These are phyloP conservation scores for Tolypeutes matacus DNA, from an alignment of 2,797 vertebrate species.

Conservation along the genomic window DNA sequence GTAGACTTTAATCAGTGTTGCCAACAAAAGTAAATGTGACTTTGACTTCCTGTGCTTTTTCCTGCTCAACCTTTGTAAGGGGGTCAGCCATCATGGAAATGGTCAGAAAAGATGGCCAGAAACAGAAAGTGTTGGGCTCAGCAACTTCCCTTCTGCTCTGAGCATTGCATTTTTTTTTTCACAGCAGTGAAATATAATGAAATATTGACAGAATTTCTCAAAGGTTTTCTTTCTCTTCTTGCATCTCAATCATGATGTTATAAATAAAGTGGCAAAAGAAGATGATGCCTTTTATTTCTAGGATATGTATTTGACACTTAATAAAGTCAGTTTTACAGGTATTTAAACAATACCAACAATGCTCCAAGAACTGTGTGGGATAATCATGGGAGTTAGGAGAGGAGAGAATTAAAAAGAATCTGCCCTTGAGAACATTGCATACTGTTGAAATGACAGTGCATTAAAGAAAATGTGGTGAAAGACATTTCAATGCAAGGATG, in stretches of 20 bases:
- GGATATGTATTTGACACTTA: not conserved
- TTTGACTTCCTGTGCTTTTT: conserved; percentile 56
- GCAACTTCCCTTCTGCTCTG: not conserved
- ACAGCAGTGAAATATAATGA: not conserved
- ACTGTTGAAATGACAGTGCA: not conserved
- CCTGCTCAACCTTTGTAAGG: not conserved
- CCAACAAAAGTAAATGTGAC: conserved; percentile 36
- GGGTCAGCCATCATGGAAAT: conserved; percentile 3
- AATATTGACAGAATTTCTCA: conserved; percentile 18
- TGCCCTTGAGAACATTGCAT: not conserved
- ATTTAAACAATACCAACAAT: not conserved
- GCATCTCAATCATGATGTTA: not conserved
- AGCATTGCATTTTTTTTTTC: not conserved
- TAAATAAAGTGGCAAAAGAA: conserved; percentile 40
- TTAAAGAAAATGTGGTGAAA: not conserved
- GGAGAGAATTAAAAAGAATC: not conserved
- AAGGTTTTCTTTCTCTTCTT: not conserved
- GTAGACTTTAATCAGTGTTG: not conserved
- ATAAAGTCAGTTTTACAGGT: not conserved
- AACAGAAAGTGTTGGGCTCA: not conserved
- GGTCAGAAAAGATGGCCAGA: not conserved
- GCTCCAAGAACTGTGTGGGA: not conserved
- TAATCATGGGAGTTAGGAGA: not conserved
- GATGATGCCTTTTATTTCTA: not conserved
- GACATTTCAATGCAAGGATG: not conserved